These are phyloP conservation scores for Xerus inauris DNA, from an alignment of 2,113 vertebrate genomes.

Conservation along the genomic window DNA sequence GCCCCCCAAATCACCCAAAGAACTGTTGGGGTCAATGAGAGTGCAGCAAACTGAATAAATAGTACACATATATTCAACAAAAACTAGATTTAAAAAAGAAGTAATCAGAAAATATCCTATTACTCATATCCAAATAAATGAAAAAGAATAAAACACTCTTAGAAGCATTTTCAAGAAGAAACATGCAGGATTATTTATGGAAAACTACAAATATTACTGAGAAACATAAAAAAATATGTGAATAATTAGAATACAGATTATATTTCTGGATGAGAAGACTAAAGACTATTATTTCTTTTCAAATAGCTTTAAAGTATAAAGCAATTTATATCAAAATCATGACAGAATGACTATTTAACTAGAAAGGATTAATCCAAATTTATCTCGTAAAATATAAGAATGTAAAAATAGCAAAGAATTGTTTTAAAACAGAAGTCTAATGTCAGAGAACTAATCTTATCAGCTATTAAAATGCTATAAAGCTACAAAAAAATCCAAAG, in stretches of 20 bases:
- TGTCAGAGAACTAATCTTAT: not conserved
- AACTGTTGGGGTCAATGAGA: not conserved
- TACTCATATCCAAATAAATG: not conserved
- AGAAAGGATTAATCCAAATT: conserved; percentile 51
- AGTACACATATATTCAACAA: not conserved
- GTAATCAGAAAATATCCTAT: not conserved
- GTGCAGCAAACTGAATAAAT: not conserved
- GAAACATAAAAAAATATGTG: conserved; percentile 43
- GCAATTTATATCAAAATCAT: conserved; percentile 53
- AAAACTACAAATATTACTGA: conserved; percentile 16
- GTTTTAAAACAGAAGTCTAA: conserved; percentile 50
- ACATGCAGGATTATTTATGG: not conserved
- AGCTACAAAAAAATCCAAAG: not conserved
- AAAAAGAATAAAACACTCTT: not conserved
- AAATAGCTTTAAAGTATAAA: conserved; percentile 23
- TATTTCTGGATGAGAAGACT: not conserved
- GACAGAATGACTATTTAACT: conserved; percentile 42
- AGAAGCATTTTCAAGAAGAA: not conserved
- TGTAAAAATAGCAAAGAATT: conserved; percentile 57
- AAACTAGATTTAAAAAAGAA: not conserved
- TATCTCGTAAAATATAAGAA: conserved; percentile 24
- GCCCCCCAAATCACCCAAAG: not conserved
- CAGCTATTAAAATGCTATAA: conserved; percentile 59
- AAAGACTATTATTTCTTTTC: conserved; percentile 51
- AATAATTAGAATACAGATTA: conserved; percentile 11